Evolutionary conservation across 2,113 vertebrate genomes (phyloP), one percentile per base, ranked within the genome.

Genomic region (Centropristis striata): DNA sequence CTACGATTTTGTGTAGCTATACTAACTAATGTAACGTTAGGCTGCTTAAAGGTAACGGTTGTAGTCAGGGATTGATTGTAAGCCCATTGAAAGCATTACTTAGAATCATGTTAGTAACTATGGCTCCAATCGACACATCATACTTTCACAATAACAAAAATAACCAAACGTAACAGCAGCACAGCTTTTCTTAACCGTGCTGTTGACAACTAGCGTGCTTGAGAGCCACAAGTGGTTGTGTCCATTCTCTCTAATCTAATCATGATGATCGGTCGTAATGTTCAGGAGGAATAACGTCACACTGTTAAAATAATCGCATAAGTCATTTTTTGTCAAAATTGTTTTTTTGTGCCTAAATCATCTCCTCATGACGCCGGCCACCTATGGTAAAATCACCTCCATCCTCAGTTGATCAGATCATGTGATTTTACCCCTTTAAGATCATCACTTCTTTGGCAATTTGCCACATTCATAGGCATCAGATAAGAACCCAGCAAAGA

Each of bases 151-250:
- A 37, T 49, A 12, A n/a, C 3, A 32, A 18, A 8, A 46, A 61
- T 49, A 47, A 27, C 7, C 21, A 47, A 49, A 67, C 12, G 8
- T n/a, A 21, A 23, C 46, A 44, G 25, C 18, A 9, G 60, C 21
- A 15, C 20, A 32, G 16, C 54, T 75, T 69, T 65, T 54, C 14
- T 54, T 4, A 65, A 20, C 25, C 13, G 20, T 51, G 36, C 4
- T 37, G 54, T 16, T n/a, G 59, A 2, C 71, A 39, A 53, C 61
- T 79, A 39, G 2, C 23, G 69, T 59, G 51, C 20, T 41, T 60
- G 37, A 54, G 25, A 90, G 88, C 92, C 80, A 94, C 93, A 94
- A 92, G 92, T 94, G 90, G 90, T 92, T 90, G 83, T 63, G 44
- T 77, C 28, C 25, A 18, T 8, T 36, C 15, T n/a, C 58, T 51